Evolutionary conservation across 2,113 vertebrate species (phyloP).

Genomic region (Chamaetylas fuelleborni): DNA sequence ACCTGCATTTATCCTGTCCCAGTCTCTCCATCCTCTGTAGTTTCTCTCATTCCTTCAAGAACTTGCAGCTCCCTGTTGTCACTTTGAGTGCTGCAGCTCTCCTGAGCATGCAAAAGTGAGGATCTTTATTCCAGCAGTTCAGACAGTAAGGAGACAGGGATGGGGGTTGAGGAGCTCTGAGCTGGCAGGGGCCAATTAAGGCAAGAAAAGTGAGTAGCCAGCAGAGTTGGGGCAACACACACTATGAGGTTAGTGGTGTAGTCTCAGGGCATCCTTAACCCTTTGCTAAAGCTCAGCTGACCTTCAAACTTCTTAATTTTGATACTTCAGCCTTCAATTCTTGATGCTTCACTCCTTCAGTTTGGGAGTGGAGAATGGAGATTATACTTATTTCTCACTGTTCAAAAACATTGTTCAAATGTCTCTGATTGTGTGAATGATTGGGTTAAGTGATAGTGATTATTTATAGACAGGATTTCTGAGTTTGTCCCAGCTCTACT

Average conservation of each 20-base stretch:
- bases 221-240: not conserved
- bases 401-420: not conserved
- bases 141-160: not conserved
- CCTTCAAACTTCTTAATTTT: not conserved
- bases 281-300: not conserved
- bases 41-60: not conserved
- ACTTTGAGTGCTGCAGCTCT: not conserved
- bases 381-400: not conserved
- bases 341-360: not conserved
- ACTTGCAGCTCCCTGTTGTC: not conserved
- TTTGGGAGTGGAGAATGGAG: not conserved
- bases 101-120: not conserved
- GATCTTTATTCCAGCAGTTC: not conserved
- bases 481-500: not conserved
- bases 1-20: not conserved
- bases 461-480: not conserved
- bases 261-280: not conserved
- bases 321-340: not conserved
- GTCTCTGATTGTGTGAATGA: not conserved
- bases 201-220: not conserved
- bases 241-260: not conserved
- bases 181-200: not conserved
- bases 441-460: not conserved
- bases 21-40: not conserved
- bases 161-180: not conserved